A percentile compares a stretch with the other conserved stretches of the same genome.
phyloP scores from a whole-genome alignment of 2,113 vertebrate genomes.

The Motacilla tschutschensis region DNA sequence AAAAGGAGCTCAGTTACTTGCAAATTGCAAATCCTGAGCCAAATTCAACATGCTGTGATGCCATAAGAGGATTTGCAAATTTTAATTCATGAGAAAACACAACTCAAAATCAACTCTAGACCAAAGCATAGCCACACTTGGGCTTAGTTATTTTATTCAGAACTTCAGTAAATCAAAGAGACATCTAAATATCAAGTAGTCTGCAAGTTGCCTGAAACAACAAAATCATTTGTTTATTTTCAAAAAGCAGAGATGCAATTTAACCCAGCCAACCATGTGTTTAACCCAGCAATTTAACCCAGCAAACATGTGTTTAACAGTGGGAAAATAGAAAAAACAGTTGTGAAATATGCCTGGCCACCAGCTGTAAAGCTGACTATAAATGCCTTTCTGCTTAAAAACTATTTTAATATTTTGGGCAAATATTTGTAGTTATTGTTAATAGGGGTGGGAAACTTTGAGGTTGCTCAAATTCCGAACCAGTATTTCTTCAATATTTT shows the following conservation, averaged over 20 bases:
- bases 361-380: not conserved
- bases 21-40: not conserved
- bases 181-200: not conserved
- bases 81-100: slow-evolving; percentile 15
- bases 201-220: not conserved
- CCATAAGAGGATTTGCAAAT: slow-evolving; percentile 18
- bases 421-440: slow-evolving; percentile 20
- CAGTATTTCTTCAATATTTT: not conserved
- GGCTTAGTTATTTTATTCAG: not conserved
- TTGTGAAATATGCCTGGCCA: not conserved
- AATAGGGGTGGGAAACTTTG: not conserved
- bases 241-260: not conserved
- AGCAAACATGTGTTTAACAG: not conserved
- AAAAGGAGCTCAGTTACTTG: not conserved
- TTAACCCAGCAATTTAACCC: not conserved
- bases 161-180: not conserved
- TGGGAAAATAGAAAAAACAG: not conserved
- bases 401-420: not conserved
- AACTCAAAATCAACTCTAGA: not conserved
- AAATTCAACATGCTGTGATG: not conserved
- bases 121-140: not conserved
- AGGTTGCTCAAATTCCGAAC: not conserved
- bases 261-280: not conserved
- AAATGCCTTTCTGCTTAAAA: slow-evolving; percentile 1
- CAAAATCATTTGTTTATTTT: not conserved